Conservation (phyloP, 2,113 vertebrate species). For the Ancistrus triradiatus region DNA sequence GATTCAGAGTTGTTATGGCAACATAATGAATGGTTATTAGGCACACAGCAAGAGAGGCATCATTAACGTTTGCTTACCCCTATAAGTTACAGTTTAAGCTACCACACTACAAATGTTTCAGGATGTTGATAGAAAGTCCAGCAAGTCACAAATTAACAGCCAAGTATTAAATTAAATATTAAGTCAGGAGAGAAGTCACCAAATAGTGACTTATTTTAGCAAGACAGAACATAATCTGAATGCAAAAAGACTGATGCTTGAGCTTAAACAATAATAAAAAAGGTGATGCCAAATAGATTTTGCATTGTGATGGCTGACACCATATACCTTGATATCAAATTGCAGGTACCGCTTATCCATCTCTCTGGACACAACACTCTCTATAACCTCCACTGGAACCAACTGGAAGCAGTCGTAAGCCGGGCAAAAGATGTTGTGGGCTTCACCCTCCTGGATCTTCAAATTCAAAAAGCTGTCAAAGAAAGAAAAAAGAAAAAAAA, state of each 20-base stretch:
- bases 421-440: constrained; percentile 98
- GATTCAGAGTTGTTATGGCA: constrained; percentile 32
- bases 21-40: constrained; percentile 34
- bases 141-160: neutral
- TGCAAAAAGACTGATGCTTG: no score
- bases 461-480: constrained; percentile 89
- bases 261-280: no score
- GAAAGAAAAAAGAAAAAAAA: no score
- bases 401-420: constrained; percentile 96
- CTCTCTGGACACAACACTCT: constrained; percentile 96
- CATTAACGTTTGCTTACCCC: neutral
- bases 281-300: neutral
- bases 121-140: neutral
- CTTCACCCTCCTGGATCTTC: constrained; percentile 98
- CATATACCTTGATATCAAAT: constrained; percentile 95
- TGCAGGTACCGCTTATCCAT: constrained; percentile 97
- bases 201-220: neutral
- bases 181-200: neutral
- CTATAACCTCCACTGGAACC: constrained; percentile 97
- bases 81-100: neutral
- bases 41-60: constrained; percentile 13
- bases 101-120: neutral
- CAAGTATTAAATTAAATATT: neutral
- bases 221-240: no score
- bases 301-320: neutral